Evolutionary conservation across 2,888 invertebrate species (phyloP).

Genomic region (Ptilodon capucinus): DNA sequence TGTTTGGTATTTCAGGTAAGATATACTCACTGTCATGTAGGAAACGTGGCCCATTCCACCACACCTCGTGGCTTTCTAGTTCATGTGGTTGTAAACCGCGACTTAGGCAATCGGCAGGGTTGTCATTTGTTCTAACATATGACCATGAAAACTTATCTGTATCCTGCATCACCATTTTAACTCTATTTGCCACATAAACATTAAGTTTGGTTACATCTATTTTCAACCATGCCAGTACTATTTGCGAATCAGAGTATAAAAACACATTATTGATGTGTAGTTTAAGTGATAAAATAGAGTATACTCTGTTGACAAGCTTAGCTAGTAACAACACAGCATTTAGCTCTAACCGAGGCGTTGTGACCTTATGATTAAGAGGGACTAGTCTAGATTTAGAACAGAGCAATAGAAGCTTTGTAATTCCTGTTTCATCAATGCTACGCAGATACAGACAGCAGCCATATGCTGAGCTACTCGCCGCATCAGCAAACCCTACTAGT

Average conservation of each 20-base stretch:
- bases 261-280: slow-evolving; percentile 1
- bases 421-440: slow-evolving; percentile 5
- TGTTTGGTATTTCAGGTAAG: neutral
- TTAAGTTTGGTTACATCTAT: slow-evolving; percentile 9
- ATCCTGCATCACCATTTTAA: slow-evolving; percentile 10
- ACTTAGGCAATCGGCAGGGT: slow-evolving; percentile 14
- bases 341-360: slow-evolving; percentile 17
- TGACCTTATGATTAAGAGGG: slow-evolving; percentile 6
- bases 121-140: slow-evolving; percentile 9
- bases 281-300: slow-evolving; percentile 3
- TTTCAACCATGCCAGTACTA: slow-evolving; percentile 23
- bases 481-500: slow-evolving; percentile 20
- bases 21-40: slow-evolving; percentile 1
- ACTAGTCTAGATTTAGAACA: slow-evolving; percentile 16
- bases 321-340: slow-evolving; percentile 19
- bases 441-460: slow-evolving; percentile 10
- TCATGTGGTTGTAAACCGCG: slow-evolving; percentile 12
- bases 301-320: slow-evolving; percentile 8
- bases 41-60: slow-evolving; percentile 19
- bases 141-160: slow-evolving; percentile 12
- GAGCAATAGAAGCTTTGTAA: slow-evolving; percentile 7
- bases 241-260: slow-evolving; percentile 23
- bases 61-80: slow-evolving; percentile 2
- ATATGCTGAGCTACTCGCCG: slow-evolving; percentile 11
- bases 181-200: slow-evolving; percentile 24